Conservation (phyloP, 1,140 invertebrate genomes). For the Uloborus diversus region DNA sequence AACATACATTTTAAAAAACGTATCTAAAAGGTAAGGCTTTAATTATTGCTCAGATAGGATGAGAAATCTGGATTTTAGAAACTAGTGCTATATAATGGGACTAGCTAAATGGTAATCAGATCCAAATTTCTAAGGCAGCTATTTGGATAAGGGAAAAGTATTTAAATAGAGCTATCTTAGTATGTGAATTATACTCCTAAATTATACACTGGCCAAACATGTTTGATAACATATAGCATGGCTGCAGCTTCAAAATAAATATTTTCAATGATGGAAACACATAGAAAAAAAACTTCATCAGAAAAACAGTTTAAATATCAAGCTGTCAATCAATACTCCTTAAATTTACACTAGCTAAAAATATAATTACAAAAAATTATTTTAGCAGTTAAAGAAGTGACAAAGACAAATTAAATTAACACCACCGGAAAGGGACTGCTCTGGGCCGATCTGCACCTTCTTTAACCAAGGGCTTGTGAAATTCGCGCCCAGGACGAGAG, state of each 20-base stretch:
- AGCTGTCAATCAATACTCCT: not conserved
- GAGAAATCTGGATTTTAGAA: constrained; percentile 46
- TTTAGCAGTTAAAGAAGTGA: not conserved
- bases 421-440: constrained; percentile 66
- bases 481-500: constrained; percentile 93
- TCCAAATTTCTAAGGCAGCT: constrained; percentile 50
- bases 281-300: constrained; percentile 3
- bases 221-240: constrained; percentile 22
- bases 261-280: not conserved
- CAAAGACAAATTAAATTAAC: constrained; percentile 51
- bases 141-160: constrained; percentile 11
- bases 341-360: constrained; percentile 11
- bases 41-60: constrained; percentile 56
- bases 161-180: constrained; percentile 7
- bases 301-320: constrained; percentile 1
- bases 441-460: constrained; percentile 91
- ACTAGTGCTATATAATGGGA: constrained; percentile 39
- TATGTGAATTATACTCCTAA: constrained; percentile 10
- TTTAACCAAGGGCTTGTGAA: constrained; percentile 98
- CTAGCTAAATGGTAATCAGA: constrained; percentile 41
- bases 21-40: constrained; percentile 57
- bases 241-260: constrained; percentile 25
- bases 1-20: constrained; percentile 41
- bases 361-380: constrained; percentile 10
- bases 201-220: constrained; percentile 39